These are phyloP conservation scores for Cantharis flavilabris DNA, from an alignment of 2,888 invertebrate genomes.

Conservation along the genomic window DNA sequence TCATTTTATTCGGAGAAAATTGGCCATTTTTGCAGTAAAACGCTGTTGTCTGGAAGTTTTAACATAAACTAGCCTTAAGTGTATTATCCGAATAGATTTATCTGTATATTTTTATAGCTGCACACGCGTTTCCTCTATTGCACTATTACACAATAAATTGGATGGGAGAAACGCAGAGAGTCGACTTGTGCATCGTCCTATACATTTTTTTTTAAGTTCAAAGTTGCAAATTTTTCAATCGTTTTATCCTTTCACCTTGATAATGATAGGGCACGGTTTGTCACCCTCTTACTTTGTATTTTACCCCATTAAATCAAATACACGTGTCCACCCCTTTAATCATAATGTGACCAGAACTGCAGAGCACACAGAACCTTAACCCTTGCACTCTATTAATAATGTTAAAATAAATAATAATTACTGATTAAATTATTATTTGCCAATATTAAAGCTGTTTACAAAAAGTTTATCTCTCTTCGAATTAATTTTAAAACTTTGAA, in stretches of 20 bases:
- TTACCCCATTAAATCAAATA: constrained; percentile 24
- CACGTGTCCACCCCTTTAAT: constrained; percentile 27
- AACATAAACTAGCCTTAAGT: background rate
- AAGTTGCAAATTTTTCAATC: background rate
- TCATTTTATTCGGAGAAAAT: background rate
- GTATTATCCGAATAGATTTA: background rate
- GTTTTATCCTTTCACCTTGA: constrained; percentile 20
- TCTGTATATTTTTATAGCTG: background rate
- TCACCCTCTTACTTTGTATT: constrained; percentile 27
- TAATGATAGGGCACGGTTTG: constrained; percentile 26
- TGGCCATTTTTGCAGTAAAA: background rate
- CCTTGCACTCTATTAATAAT: background rate
- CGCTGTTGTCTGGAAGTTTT: background rate
- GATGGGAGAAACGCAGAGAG: background rate
- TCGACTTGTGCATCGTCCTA: background rate
- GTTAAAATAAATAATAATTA: background rate
- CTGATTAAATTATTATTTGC: background rate
- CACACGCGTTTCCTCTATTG: background rate
- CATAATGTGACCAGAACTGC: background rate
- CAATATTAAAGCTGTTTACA: background rate
- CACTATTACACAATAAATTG: background rate
- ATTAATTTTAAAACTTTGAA: background rate
- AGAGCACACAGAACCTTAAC: background rate
- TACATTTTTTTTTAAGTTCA: background rate
- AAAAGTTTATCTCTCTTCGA: background rate